Conservation (phyloP, 2,888 invertebrate species). For the Drosophila nr. fundita region DNA sequence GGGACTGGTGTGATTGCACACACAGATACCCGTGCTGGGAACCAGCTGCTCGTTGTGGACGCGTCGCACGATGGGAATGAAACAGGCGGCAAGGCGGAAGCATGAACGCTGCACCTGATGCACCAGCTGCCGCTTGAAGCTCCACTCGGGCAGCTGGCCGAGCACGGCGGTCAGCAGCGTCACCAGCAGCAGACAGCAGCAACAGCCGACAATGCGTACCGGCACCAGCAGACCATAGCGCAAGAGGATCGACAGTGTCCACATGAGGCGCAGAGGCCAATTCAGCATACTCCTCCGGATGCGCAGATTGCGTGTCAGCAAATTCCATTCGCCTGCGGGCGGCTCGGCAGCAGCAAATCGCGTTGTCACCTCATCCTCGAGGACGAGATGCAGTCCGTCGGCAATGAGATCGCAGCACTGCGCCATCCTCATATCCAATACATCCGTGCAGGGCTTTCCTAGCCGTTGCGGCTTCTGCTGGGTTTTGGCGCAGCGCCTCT, state of each 20-base stretch:
- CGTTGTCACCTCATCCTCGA: conserved; percentile 64
- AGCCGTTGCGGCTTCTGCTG: not conserved
- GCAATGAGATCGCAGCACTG: conserved; percentile 45
- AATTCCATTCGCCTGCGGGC: conserved; percentile 51
- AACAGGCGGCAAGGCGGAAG: conserved; percentile 94
- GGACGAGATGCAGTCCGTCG: conserved; percentile 44
- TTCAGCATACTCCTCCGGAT: conserved; percentile 25
- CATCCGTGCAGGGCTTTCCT: conserved; percentile 14
- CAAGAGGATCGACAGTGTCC: conserved; percentile 41
- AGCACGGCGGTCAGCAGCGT: conserved; percentile 41
- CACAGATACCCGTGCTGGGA: conserved; percentile 94
- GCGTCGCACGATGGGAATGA: conserved; percentile 93
- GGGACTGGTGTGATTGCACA: conserved; percentile 99
- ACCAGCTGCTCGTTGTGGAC: conserved; percentile 93
- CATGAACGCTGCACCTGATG: conserved; percentile 92
- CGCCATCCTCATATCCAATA: conserved; percentile 38
- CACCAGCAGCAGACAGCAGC: conserved; percentile 39
- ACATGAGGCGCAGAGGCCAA: conserved; percentile 40
- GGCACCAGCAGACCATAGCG: conserved; percentile 59
- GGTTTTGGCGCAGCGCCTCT: not conserved
- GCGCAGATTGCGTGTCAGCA: conserved; percentile 54
- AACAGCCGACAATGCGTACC: conserved; percentile 31
- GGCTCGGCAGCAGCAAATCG: conserved; percentile 48
- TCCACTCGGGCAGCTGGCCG: conserved; percentile 51
- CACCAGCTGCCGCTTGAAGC: conserved; percentile 87